Base-by-base conservation (phyloP, 2,797 vertebrate species). In the Picus viridis region DNA sequence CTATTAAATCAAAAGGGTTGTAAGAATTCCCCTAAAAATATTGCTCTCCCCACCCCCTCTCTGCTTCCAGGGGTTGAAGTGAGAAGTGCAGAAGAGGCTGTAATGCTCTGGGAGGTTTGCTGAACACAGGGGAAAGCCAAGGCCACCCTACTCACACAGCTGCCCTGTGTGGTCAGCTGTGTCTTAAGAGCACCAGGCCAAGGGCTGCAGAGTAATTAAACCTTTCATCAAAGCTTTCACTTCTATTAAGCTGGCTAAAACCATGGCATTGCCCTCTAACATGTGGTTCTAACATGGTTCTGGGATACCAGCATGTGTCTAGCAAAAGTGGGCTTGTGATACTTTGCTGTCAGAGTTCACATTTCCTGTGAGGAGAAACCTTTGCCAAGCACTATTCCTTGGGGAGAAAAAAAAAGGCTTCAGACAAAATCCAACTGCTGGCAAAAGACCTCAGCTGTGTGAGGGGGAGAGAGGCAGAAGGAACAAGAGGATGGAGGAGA, bases 1-100 rank as follows among this genome's bases (percentile, higher is more conserved):
- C n/a, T 36, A 30, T 86, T 59, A 89, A 43, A 71, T 56, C 93
- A 63, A 84, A 91, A 90, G 45, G 63, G 51, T 69, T 84, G 43
- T 16, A 72, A 67, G 53, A 78, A 83, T 23, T 83, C 34, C 68
- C 68, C 64, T 71, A 22, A 47, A 92, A 83, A 76, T 2, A 5
- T 0, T 72, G 69, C 24, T 53, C 24, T 87, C 47, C 47, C 23
- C 45, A 73, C 7, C 26, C 27, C 26, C 23, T 0, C 43, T 54
- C 67, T 16, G 15, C 36, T 78, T 74, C n/a, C 58, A 68, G n/a
- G 20, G 49, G 30, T 74, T 45, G 22, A 43, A 63, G 9, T 30
- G 9, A 72, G 26, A 86, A 54, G 69, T 36, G 16, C 20, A 26
- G 2, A 43, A 67, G 39, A 9, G 16, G n/a, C 24, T 61, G 51